Evolutionary conservation across 2,888 invertebrate species (phyloP), one percentile per base, ranked within the genome.

Genomic region (Phrixothrix hirtus): DNA sequence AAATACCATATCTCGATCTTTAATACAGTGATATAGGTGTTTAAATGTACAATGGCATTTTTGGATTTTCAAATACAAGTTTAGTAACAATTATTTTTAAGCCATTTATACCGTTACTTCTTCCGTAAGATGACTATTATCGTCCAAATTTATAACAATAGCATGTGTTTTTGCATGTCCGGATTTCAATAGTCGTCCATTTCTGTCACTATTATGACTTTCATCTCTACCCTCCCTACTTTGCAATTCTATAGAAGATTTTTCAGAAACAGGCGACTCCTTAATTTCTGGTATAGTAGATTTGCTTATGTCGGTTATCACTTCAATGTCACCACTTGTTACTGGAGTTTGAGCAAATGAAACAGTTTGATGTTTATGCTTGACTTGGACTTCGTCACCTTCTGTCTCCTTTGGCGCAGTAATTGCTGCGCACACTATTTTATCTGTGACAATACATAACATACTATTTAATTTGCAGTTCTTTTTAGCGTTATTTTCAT

Each of bases 101-200:
- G n/a, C n/a, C n/a, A n/a, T n/a, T 38, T 80, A 88, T 64, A 89
- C 89, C 38, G 88, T 89, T 58, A 89, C 88, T 74, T 89, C 89
- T 74, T 89, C 89, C 32, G 88, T 88, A 74, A 88, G 89, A 65
- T 88, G 81, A 73, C 85, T 88, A 68, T 88, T 88, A 75, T 89
- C 89, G 69, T 89, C 88, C 65, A 89, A 77, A 74, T 89, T 89
- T 60, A 89, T 87, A 62, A 89, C 85, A 66, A 89, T 87, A n/a
- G 87, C 85, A 66, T 86, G 87, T 55, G 87, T 87, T 67, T 84
- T 79, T 9, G 86, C 85, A 64, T 87, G 87, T 0, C 86, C 87
- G 5, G 87, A 86, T 64, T 75, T 75, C 26, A 76, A 59, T 44
- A 70, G 65, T 60, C 72, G 66, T 35, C 75, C 74, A 52, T 70